Conservation (phyloP, 2,113 vertebrate species). For the Nycticebus coucang region DNA sequence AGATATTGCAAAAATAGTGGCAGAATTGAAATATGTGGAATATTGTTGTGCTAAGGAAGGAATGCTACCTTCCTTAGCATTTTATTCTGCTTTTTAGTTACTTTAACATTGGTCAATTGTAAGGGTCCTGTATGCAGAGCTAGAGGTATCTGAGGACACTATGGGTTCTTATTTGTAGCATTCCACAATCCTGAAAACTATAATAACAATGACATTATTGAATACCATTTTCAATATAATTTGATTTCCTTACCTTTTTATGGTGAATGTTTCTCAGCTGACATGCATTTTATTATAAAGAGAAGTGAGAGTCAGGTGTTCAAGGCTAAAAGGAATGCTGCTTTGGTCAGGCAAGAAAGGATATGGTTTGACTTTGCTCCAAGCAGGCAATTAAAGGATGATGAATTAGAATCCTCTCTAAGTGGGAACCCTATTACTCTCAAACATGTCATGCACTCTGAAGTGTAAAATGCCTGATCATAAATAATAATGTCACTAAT, state of each 20-base stretch:
- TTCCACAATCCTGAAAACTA: neutral
- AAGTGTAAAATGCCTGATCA: constrained; percentile 80
- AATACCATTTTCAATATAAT: constrained; percentile 37
- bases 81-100: neutral
- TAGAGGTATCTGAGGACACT: neutral
- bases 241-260: constrained; percentile 21
- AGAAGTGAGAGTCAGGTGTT: constrained; percentile 72
- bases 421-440: constrained; percentile 78
- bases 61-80: neutral
- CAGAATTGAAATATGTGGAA: neutral
- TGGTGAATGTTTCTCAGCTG: constrained; percentile 50
- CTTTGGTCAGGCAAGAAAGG: constrained; percentile 80
- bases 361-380: constrained; percentile 85
- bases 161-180: neutral
- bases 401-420: constrained; percentile 82
- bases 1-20: neutral
- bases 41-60: neutral
- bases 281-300: constrained; percentile 50
- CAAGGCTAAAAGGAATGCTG: constrained; percentile 59
- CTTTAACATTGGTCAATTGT: neutral
- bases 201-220: neutral
- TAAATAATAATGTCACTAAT: constrained; percentile 82
- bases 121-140: neutral
- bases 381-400: constrained; percentile 84
- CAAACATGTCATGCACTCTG: constrained; percentile 70